Percentiles rank a stretch among this genome's conserved stretches.
Evolutionary conservation across 2,113 vertebrate species (phyloP).

Genomic region (Tiliqua scincoides): DNA sequence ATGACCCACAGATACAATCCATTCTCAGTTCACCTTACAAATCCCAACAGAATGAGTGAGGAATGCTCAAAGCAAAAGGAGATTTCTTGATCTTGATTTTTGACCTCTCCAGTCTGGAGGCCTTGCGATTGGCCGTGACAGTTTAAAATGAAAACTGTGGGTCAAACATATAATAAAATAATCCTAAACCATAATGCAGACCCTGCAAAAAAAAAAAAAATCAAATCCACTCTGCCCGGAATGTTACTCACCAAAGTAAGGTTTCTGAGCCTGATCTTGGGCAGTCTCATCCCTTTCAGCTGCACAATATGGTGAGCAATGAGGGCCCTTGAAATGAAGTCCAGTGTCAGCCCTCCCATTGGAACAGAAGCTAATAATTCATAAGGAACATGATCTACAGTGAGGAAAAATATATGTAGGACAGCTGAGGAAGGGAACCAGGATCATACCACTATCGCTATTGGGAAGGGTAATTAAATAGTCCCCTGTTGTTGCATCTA

Average conservation of each 20-base stretch:
- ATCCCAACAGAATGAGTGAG: background rate
- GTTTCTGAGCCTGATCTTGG: background rate
- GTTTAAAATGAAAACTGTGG: background rate
- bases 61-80: background rate
- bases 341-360: constrained; percentile 22
- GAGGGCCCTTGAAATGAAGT: background rate
- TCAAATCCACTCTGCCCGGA: background rate
- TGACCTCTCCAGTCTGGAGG: background rate
- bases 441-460: background rate
- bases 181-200: background rate
- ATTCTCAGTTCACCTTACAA: background rate
- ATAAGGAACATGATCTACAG: constrained; percentile 59
- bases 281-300: background rate
- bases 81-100: background rate
- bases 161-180: background rate
- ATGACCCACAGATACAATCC: background rate
- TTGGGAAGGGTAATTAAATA: constrained; percentile 52
- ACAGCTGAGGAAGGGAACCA: background rate
- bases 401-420: fast-evolving
- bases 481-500: background rate
- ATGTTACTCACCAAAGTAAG: background rate
- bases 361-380: constrained; percentile 23
- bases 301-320: background rate
- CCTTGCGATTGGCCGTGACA: background rate
- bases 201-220: too few species aligned